phyloP scores from a whole-genome alignment of 23 tunicate species.

The Oikopleura dioica region DNA sequence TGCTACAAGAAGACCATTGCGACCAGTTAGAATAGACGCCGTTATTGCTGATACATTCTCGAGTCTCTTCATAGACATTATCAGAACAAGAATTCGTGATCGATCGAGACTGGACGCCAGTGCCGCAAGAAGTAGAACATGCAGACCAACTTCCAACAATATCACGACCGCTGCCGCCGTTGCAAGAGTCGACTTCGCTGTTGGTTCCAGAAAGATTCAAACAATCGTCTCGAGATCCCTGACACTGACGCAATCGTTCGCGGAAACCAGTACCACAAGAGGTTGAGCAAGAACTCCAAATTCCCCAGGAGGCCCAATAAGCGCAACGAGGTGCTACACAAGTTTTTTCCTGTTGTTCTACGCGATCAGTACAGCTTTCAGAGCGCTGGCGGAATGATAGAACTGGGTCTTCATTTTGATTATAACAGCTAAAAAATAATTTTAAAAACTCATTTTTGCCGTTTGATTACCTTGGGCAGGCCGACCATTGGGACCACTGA shows the following conservation, averaged over 20 bases:
- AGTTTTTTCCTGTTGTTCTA: not conserved
- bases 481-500: conserved; percentile 18
- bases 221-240: not conserved
- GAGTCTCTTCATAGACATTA: conserved; percentile 9
- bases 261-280: not conserved
- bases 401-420: not conserved
- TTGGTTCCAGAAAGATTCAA: not conserved
- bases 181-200: not conserved
- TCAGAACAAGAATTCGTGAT: conserved; percentile 16
- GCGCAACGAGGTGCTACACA: conserved; percentile 3
- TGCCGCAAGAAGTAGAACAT: conserved; percentile 44
- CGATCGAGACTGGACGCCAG: conserved; percentile 21
- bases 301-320: not conserved
- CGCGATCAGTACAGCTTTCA: not conserved
- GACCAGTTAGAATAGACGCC: conserved; percentile 12
- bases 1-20: not conserved
- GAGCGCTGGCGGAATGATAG: not conserved
- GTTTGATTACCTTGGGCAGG: no score
- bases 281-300: conserved; percentile 7
- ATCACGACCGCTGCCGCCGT: conserved; percentile 1
- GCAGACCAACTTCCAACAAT: conserved; percentile 36
- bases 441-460: no score
- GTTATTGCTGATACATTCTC: conserved; percentile 15
- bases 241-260: not conserved
- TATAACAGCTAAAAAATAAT: no score